Percentiles rank a stretch among this genome's conserved stretches.
Conservation (phyloP, 2,113 vertebrate species). For the Vulpes lagopus region DNA sequence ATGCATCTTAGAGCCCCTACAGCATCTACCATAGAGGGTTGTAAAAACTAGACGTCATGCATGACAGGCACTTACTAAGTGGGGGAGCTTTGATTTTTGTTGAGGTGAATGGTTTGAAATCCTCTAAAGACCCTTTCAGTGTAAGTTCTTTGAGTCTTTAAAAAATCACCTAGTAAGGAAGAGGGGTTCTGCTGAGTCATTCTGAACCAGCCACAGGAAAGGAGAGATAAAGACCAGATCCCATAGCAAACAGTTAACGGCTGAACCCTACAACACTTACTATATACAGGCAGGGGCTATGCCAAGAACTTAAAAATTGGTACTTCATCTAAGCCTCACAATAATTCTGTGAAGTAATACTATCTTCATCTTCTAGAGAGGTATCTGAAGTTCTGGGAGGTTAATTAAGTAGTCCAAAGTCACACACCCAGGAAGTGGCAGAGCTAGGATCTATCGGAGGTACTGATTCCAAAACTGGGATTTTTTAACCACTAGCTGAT, state of each 20-base stretch:
- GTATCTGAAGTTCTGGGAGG: background rate
- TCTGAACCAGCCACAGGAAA: background rate
- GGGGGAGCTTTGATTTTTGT: background rate
- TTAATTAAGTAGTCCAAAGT: background rate
- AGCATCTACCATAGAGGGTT: background rate
- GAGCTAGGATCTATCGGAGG: background rate
- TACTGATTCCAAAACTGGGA: background rate
- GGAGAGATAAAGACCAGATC: background rate
- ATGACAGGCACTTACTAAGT: background rate
- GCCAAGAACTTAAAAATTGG: background rate
- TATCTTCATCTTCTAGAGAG: background rate
- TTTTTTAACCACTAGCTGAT: background rate
- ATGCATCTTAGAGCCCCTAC: background rate
- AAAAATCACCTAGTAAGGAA: conserved; percentile 14
- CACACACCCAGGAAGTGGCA: background rate
- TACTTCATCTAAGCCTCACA: background rate
- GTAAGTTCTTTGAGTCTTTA: background rate
- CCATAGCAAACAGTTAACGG: background rate
- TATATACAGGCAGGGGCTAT: no score
- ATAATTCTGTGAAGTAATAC: background rate
- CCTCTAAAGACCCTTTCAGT: background rate
- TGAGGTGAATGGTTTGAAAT: conserved; percentile 22
- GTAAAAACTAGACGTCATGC: background rate
- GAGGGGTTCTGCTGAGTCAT: background rate
- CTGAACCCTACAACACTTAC: background rate